phyloP scores from a whole-genome alignment of 2,113 vertebrate genomes.

The Alosa alosa region DNA sequence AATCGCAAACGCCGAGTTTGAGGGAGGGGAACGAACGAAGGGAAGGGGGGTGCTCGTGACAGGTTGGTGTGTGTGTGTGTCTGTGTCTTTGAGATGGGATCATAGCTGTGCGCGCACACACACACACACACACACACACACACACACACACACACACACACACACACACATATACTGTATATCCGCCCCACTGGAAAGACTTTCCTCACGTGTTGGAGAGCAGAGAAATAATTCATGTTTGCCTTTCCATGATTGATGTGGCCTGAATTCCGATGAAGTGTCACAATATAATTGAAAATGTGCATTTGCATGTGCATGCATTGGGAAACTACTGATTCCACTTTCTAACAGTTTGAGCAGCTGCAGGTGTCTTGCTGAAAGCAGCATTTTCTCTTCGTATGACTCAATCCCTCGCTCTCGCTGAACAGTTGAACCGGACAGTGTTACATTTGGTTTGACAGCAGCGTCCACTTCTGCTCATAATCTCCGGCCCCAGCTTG shows the following conservation, averaged over 20 bases:
- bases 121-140: neutral
- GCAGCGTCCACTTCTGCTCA: neutral
- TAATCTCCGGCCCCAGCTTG: neutral
- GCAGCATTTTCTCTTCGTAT: neutral
- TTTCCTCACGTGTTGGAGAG: neutral
- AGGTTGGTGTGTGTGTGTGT: neutral
- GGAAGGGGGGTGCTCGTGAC: neutral
- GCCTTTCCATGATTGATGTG: constrained; percentile 26
- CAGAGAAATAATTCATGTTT: constrained; percentile 24
- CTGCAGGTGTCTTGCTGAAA: neutral
- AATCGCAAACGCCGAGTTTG: neutral
- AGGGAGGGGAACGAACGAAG: neutral
- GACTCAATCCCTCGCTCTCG: neutral
- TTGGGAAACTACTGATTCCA: neutral
- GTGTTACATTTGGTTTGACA: neutral
- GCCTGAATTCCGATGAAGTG: constrained; percentile 28
- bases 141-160: neutral
- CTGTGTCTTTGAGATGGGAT: neutral
- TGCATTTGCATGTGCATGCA: constrained; percentile 41
- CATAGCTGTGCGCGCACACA: neutral
- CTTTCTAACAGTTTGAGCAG: neutral
- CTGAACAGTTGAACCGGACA: neutral
- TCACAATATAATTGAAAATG: constrained; percentile 40
- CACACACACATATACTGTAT: neutral
- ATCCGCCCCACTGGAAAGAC: neutral